These are phyloP conservation scores for Montipora capricornis DNA, from an alignment of 64 coral and sea anemone genomes.

Conservation along the genomic window DNA sequence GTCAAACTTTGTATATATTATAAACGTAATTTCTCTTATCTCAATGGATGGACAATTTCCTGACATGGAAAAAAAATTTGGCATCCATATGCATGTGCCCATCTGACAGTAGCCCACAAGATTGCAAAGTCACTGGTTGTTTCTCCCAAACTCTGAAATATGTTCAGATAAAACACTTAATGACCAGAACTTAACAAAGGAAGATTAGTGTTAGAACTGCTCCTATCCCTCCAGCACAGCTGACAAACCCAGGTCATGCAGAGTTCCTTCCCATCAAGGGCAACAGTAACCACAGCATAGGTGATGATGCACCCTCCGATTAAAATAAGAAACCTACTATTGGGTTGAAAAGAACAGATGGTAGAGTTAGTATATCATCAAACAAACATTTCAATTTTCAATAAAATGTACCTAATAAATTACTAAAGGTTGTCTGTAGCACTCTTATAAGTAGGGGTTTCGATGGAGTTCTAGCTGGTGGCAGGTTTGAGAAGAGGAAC, in stretches of 20 bases:
- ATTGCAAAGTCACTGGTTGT: slow-evolving; percentile 22
- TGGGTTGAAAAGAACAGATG: slow-evolving; percentile 36
- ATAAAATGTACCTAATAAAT: background rate
- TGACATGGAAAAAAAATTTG: slow-evolving; percentile 21
- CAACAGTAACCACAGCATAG: slow-evolving; percentile 54
- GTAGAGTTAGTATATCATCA: slow-evolving; percentile 35
- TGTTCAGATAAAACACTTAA: background rate
- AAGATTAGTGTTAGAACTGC: slow-evolving; percentile 1
- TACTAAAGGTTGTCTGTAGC: too few relatives aligned
- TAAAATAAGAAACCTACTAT: slow-evolving; percentile 48
- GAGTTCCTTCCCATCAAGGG: slow-evolving; percentile 52
- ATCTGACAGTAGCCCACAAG: slow-evolving; percentile 56
- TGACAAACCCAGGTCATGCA: slow-evolving; percentile 63
- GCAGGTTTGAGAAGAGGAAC: too few relatives aligned
- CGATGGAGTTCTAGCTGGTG: too few relatives aligned
- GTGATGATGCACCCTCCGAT: slow-evolving; percentile 53
- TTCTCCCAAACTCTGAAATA: background rate
- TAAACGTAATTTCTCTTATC: background rate
- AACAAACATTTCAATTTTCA: background rate
- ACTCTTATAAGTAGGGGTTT: too few relatives aligned
- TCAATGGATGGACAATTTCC: background rate
- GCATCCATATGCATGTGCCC: slow-evolving; percentile 34
- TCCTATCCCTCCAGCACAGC: slow-evolving; percentile 58
- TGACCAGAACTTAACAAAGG: background rate
- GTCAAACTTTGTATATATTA: too few relatives aligned